Evolutionary conservation across 2,113 vertebrate species (phyloP), one percentile per base, ranked within the genome.

Genomic region (Pluvianellus socialis): DNA sequence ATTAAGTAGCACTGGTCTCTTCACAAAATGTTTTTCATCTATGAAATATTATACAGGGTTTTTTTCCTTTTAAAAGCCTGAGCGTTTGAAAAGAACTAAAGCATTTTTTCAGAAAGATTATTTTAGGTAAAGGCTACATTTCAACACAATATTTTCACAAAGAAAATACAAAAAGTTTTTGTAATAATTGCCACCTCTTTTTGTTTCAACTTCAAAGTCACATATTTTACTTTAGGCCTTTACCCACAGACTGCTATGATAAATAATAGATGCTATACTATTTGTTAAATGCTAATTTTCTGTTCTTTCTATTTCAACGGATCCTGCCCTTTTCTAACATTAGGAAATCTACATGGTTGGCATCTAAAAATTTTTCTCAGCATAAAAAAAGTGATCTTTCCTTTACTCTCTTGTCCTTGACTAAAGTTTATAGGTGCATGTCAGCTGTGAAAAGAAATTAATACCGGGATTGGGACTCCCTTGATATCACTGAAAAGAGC

Each of bases 311-410:
- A 21, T 83, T 96, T 83, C 42, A 93, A 33, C 12, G 80, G 74
- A 84, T 40, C n/a, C 65, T 89, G 23, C 32, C 32, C 26, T 74
- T 91, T 93, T 91, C 91, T 86, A 92, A 49, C 70, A 79, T 75
- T 81, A 79, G 35, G 35, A 86, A 75, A 59, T 52, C 40, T 65
- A 30, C 27, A 15, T 55, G 32, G 8, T 5, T 79, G 53, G 12
- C 30, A 82, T 52, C 63, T 94, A 92, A 90, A 94, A 86, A 53
- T 74, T 91, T 84, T 94, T 92, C 35, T 77, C 32, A 89, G 61
- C 16, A n/a, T 47, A 53, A 87, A 53, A 68, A 63, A 89, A 59
- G 44, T 6, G 0, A 65, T 68, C 52, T 63, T 68, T 70, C 15
- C 8, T 82, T 88, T 88, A 59, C 49, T 80, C 14, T 40, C 40